These are phyloP conservation scores for Epistrophella euchroma DNA, from an alignment of 2,888 invertebrate species.

Conservation along the genomic window DNA sequence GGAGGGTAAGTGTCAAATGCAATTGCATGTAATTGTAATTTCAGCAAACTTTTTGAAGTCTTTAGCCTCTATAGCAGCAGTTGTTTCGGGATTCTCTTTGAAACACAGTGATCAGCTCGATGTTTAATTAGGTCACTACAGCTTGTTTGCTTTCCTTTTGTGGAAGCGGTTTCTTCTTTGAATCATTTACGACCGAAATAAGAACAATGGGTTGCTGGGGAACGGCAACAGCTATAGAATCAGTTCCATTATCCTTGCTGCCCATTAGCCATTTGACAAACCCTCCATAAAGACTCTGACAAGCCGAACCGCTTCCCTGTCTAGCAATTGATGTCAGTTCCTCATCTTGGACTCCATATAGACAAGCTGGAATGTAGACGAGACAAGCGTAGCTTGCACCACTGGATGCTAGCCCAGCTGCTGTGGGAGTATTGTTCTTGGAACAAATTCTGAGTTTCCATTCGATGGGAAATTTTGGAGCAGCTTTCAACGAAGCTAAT, in stretches of 20 bases:
- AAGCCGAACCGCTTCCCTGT: constrained; percentile 97
- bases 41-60: constrained; percentile 95
- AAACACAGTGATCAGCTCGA: constrained; percentile 90
- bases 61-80: constrained; percentile 85
- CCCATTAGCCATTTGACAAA: constrained; percentile 97
- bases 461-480: constrained; percentile 82
- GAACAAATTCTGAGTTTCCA: constrained; percentile 94
- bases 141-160: constrained; percentile 94
- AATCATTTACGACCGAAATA: constrained; percentile 94
- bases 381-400: constrained; percentile 99
- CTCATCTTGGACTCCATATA: constrained; percentile 90
- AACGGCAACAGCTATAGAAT: constrained; percentile 91
- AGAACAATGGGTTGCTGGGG: constrained; percentile 90
- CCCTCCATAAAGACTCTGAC: constrained; percentile 96
- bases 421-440: constrained; percentile 99
- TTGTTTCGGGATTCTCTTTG: constrained; percentile 86
- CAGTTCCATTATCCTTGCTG: constrained; percentile 86
- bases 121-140: constrained; percentile 91
- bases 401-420: constrained; percentile 98
- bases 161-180: constrained; percentile 93
- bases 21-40: constrained; percentile 95
- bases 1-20: constrained; percentile 98
- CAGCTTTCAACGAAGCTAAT: constrained; percentile 78
- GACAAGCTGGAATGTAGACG: constrained; percentile 90
- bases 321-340: constrained; percentile 92